Evolutionary conservation across 2,888 invertebrate genomes (phyloP), one percentile per base, ranked within the genome.

Genomic region (Scaptomyza tumidula): DNA sequence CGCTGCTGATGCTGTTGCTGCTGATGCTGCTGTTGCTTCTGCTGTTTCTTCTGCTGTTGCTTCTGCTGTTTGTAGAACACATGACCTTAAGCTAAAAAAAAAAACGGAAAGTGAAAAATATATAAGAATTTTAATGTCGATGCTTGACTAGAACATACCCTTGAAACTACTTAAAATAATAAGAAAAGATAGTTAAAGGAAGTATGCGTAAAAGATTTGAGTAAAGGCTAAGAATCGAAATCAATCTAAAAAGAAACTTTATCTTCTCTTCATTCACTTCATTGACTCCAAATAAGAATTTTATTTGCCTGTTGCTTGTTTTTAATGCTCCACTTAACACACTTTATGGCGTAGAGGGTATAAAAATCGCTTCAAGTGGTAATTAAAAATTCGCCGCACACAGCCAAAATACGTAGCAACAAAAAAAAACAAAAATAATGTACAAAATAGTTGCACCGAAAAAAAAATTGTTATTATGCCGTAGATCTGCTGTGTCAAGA

Each of bases 341-440:
- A 5, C 29, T 59, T 52, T 46, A 43, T 29, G 35, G 14, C 10
- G 4, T 59, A 24, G 44, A 68, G 75, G 62, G 75, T 75, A 68
- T 67, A 43, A 43, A 61, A 66, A 58, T 69, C 41, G 56, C 58
- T 57, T 35, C 70, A 59, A 65, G 70, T 56, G 58, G 67, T 70
- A 77, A 77, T 78, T 80, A 78, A 80, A 78, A 80, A 70, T 80
- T 67, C 77, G 74, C 80, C 33, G 10, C 29, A 29, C 29, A 29
- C 66, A 67, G 69, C 66, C 58, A 69, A 71, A 75, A 68, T 74
- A 63, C 62, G 58, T 60, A 57, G 29, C 44, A 37, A 7, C 11
- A 46, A 46, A 29, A 46, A 27, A 14, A 46, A 6, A 46, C 63
- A 54, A 60, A 55, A 50, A 55, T 56, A 56, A 67, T 0, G 31